phyloP scores from a whole-genome alignment of 2,113 vertebrate genomes.

The Phalacrocorax pelagicus region DNA sequence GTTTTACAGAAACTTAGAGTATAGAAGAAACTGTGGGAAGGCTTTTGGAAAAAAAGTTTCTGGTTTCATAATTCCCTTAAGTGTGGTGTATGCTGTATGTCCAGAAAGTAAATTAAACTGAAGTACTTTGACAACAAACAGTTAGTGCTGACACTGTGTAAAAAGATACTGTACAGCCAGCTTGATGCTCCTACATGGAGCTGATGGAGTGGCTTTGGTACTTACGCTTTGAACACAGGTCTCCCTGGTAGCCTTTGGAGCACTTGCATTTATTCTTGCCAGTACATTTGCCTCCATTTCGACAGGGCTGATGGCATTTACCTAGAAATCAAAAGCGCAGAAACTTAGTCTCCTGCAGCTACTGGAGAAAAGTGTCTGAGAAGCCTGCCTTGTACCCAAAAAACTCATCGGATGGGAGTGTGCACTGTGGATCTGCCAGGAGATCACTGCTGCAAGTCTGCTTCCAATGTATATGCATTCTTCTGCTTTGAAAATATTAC shows the following conservation, averaged over 20 bases:
- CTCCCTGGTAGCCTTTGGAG: conserved; percentile 88
- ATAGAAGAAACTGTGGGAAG: not conserved
- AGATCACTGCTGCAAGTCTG: not conserved
- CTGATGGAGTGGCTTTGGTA: not conserved
- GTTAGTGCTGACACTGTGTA: not conserved
- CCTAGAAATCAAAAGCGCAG: conserved; percentile 64
- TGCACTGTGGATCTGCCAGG: not conserved
- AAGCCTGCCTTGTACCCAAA: not conserved
- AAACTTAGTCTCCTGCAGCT: not conserved
- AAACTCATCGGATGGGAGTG: not conserved
- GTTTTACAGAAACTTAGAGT: not conserved
- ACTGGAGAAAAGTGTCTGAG: not conserved
- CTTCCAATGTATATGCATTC: not conserved
- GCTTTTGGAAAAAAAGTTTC: not conserved
- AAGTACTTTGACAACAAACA: not conserved
- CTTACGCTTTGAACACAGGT: conserved; percentile 89
- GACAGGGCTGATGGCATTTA: conserved; percentile 86
- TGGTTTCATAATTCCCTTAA: not conserved
- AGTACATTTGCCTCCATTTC: conserved; percentile 88
- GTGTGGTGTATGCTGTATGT: not conserved
- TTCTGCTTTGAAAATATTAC: not conserved
- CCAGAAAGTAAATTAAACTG: not conserved
- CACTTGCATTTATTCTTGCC: conserved; percentile 92
- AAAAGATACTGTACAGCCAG: not conserved
- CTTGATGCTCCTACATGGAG: not conserved